Evolutionary conservation across 2,113 vertebrate genomes (phyloP), one percentile per base, ranked within the genome.

Genomic region (Pterocles orientalis): DNA sequence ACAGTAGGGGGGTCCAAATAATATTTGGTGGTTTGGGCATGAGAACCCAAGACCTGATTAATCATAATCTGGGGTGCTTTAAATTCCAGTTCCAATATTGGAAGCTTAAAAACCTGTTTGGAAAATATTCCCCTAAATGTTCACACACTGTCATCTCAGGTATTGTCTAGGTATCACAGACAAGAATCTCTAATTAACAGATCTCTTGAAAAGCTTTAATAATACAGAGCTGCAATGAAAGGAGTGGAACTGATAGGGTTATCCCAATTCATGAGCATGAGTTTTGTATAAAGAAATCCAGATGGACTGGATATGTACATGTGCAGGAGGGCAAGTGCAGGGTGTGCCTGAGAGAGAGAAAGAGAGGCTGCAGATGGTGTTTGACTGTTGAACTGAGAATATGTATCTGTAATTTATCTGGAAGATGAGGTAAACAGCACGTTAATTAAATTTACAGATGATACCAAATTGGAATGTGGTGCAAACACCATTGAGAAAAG

Each of bases 401-500:
- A 92, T 68, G 71, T 96, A 96, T 97, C 94, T 95, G 92, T 82
- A 97, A 91, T 97, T 96, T 97, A 95, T 95, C 94, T 96, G 79
- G 60, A 95, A 95, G 94, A 96, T 82, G 93, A 95, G 58, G 93
- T 96, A 97, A 97, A 96, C 93, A 97, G 29, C 78, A 82, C 72
- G 96, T 96, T 97, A 97, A 96, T 97, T 97, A 97, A 96, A 96
- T 94, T 89, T 96, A 82, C 85, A 94, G 89, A 97, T 95, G 85
- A 96, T 94, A 97, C 83, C 62, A 96, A 96, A 87, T 72, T 86
- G 48, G 36, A 97, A 94, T 69, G 39, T 87, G 79, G 84, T 96
- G 28, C 71, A 93, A 96, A 72, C 79, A 96, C 79, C 39, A 70
- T 1, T 83, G 94, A 96, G 94, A 82, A 94, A 90, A 90, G 76